Evolutionary conservation across 1,140 invertebrate genomes (phyloP), one percentile per base, ranked within the genome.

Genomic region (Melipona quadrifasciata): DNA sequence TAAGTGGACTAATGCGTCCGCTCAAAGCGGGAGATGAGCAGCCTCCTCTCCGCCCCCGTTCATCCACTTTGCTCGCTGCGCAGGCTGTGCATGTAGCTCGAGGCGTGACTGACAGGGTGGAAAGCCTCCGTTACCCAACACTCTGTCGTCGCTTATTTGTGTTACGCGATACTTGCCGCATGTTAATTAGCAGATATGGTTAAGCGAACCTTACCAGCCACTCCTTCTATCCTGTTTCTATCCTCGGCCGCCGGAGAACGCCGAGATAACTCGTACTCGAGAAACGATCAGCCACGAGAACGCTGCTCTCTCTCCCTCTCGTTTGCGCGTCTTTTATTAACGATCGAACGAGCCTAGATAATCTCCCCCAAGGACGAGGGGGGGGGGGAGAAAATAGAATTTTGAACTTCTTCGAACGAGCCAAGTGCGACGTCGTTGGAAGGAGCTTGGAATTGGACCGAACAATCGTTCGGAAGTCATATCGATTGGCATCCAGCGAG

Each of bases 181-280:
- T 89, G 88, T 87, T 89, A 89, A 89, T 89, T 89, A 89, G 74
- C 77, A 88, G 87, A 89, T 89, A 89, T 84, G 85, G 83, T 90
- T 90, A 87, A 76, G 86, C 81, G 88, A 89, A 87, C 80, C 81
- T 84, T 81, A 75, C 73, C 47, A 78, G 64, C 78, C 65, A 53
- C 80, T 34, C 14, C 57, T 70, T 55, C 11, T 11, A 19, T 78
- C 68, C 74, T 73, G 74, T 58, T 68, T 67, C 51, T 53, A 31
- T 51, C 61, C n/a, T 67, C 34, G 24, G 57, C 17, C 34, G 64
- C 10, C 58, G 21, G 57, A 47, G 74, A 77, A 51, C 74, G 19
- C 2, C 31, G 53, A 58, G 58, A 27, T 58, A 21, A 64, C 53
- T 5, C 16, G 21, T 51, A 64, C 64, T 77, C 47, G 24, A 77